Evolutionary conservation across 2,888 invertebrate species (phyloP), one percentile per base, ranked within the genome.

Genomic region (Priapulus caudatus): DNA sequence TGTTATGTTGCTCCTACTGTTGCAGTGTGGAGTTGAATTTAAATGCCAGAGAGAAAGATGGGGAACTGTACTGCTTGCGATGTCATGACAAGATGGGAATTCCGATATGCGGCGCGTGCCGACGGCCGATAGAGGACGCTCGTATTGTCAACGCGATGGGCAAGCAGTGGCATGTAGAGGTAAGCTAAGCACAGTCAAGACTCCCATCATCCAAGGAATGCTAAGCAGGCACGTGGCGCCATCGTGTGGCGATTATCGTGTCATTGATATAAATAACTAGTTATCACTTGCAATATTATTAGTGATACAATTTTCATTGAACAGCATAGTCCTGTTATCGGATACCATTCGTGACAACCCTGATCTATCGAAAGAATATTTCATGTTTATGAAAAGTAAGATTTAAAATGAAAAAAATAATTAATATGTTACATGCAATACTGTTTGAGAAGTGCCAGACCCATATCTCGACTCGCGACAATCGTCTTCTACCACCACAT

Each of bases 21-120:
- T 63, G n/a, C 62, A 86, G 86, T 45, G 77, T 83, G 10, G 98
- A 99, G 73, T 77, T 99, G 59, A 95, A 91, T 71, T 84, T 88
- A 52, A 92, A 92, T 64, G 97, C 97, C 2, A 77, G 98, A 54
- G 97, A 98, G 76, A 92, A 98, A 52, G 84, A 88, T 68, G 84
- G 88, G 64, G 95, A 97, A 66, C 75, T 99, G 52, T 98, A 95
- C 73, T 98, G 98, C 69, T 78, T 98, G 59, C 82, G 97, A 51
- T 98, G 97, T 69, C 95, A 97, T 68, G 97, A 97, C 73, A 95
- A 97, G 77, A 97, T 98, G 95, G 97, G 97, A 22, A 93, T 99
- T 59, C 97, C 98, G n/a, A 98, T 99, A 63, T 99, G 98, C 72
- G 98, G 97, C 23, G 98, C 98, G 50, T 98, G 98, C 71, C 84